Evolutionary conservation across 1,140 invertebrate genomes (phyloP).

Genomic region (Saccostrea glomerata): DNA sequence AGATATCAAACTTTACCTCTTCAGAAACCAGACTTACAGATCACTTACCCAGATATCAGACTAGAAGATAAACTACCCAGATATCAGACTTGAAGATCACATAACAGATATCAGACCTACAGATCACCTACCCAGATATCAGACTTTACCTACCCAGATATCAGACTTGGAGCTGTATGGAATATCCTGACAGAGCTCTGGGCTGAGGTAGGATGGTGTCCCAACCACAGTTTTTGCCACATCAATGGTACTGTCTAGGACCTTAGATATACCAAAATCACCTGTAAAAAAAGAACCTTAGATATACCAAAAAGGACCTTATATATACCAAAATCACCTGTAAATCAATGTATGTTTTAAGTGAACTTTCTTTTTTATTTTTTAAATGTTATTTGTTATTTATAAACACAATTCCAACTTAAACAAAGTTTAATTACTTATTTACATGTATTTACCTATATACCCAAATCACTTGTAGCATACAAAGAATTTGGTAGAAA

Average conservation of each 20-base stretch:
- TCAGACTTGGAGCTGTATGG: slow-evolving; percentile 78
- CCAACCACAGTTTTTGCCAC: slow-evolving; percentile 77
- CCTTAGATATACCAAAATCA: slow-evolving; percentile 78
- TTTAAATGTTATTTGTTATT: too few relatives aligned
- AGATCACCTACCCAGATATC: slow-evolving; percentile 62
- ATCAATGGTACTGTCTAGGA: slow-evolving; percentile 75
- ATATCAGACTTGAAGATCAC: slow-evolving; percentile 39
- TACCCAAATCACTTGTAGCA: too few relatives aligned
- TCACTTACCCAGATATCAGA: slow-evolving; percentile 63
- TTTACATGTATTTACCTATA: too few relatives aligned
- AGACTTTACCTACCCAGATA: slow-evolving; percentile 69
- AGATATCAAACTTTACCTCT: slow-evolving; percentile 56
- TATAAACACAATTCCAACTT: too few relatives aligned
- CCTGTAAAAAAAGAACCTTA: slow-evolving; percentile 59
- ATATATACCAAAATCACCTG: too few relatives aligned
- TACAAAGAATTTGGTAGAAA: too few relatives aligned
- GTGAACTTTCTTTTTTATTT: too few relatives aligned
- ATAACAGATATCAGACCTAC: neutral
- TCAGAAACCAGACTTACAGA: slow-evolving; percentile 77
- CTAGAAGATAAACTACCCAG: slow-evolving; percentile 59
- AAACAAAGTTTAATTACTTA: too few relatives aligned
- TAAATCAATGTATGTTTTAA: too few relatives aligned
- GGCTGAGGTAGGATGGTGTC: slow-evolving; percentile 76
- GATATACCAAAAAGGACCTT: too few relatives aligned
- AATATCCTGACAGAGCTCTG: slow-evolving; percentile 77